Percentiles rank a stretch among this genome's conserved stretches.
Conservation (phyloP, 1,140 invertebrate genomes). For the Leucophenga varia region DNA sequence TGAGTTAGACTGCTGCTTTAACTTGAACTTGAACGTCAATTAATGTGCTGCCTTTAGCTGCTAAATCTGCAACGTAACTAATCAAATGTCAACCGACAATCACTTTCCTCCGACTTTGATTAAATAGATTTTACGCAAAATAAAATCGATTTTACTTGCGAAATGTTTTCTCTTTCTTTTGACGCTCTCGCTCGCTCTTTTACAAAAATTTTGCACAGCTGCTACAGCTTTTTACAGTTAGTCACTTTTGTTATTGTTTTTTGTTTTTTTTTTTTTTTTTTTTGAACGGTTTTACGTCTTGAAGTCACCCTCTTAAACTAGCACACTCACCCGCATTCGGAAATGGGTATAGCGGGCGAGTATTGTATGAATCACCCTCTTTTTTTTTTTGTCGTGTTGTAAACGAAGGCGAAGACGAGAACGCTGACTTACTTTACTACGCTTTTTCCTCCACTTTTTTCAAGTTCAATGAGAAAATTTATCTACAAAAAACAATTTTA, state of each 20-base stretch:
- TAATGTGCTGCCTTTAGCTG: too few relatives aligned
- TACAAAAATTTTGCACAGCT: too few relatives aligned
- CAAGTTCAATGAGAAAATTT: conserved; percentile 14
- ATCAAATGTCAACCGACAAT: too few relatives aligned
- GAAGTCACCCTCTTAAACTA: conserved; percentile 6
- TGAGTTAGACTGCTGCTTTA: not conserved
- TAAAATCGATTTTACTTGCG: too few relatives aligned
- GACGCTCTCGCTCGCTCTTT: too few relatives aligned
- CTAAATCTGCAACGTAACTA: too few relatives aligned
- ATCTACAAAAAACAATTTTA: not conserved
- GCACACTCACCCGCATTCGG: conserved; percentile 12
- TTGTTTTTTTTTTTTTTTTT: conserved; percentile 46
- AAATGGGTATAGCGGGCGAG: conserved; percentile 17
- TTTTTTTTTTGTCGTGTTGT: too few relatives aligned
- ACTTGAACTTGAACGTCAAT: too few relatives aligned
- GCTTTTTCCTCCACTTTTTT: conserved; percentile 7
- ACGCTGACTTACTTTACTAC: conserved; percentile 14
- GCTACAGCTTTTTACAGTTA: conserved; percentile 8
- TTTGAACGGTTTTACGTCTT: not conserved
- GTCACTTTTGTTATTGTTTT: conserved; percentile 24
- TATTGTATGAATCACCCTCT: conserved; percentile 38
- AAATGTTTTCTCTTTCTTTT: too few relatives aligned
- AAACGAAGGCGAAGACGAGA: too few relatives aligned
- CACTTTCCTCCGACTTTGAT: too few relatives aligned
- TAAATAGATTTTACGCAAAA: too few relatives aligned